These are phyloP conservation scores for Atractosteus spatula DNA, from an alignment of 2,113 vertebrate species.

Conservation along the genomic window DNA sequence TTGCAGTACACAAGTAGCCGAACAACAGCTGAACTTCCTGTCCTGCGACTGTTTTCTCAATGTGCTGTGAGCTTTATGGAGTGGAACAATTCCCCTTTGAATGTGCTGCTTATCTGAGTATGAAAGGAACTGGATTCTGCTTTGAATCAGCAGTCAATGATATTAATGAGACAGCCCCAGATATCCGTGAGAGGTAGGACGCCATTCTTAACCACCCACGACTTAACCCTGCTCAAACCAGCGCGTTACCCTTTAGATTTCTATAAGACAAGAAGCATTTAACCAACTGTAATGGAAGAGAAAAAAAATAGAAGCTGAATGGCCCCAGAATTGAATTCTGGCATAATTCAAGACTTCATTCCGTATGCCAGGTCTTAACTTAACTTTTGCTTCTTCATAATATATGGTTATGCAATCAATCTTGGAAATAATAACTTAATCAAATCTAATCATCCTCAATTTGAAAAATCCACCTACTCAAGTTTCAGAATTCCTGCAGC, in stretches of 20 bases:
- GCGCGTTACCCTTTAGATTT: background rate
- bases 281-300: background rate
- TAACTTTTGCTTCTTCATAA: no score
- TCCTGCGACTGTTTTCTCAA: background rate
- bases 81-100: background rate
- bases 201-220: slow-evolving; percentile 34
- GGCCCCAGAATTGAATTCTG: no score
- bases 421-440: no score
- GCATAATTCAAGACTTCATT: no score
- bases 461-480: no score
- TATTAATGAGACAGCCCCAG: background rate
- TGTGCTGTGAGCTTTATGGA: background rate
- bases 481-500: no score
- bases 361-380: no score
- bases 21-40: no score
- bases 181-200: slow-evolving; percentile 12
- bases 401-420: no score
- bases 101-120: background rate
- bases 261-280: background rate
- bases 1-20: no score
- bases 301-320: no score
- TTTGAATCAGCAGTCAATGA: background rate
- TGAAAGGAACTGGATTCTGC: background rate
- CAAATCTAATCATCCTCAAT: no score
- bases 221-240: slow-evolving; percentile 24